Evolutionary conservation across 1,140 invertebrate genomes (phyloP), one percentile per base, ranked within the genome.

Genomic region (Wasmannia auropunctata): DNA sequence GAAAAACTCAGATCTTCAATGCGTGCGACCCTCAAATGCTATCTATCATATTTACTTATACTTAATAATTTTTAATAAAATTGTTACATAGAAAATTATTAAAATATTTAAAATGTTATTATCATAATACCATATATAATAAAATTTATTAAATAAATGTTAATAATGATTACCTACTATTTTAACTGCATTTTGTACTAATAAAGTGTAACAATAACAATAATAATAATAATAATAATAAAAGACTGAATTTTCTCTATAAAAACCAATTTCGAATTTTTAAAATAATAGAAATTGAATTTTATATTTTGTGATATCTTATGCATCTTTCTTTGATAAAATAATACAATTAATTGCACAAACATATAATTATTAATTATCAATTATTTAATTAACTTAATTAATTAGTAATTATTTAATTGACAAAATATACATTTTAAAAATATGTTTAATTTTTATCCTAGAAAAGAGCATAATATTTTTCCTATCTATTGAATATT

Each of bases 1-100:
- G 28, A 74, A 60, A 81, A 46, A 60, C 4, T 2, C 16, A 67
- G 14, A 76, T 16, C 60, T 79, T 40, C 74, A 1, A 65, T 79
- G 25, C 8, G 3, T 40, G 16, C 22, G 6, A 22, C 5, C 34
- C 46, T 84, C 31, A 49, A 5, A 77, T 31, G 43, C 69, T 63
- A 11, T 8, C 19, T 37, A 22, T 62, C 72, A 49, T 40, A 51
- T 84, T 34, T 54, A 28, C 14, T 11, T 75, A 34, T 37, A n/a
- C 2, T 62, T 31, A 10, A 25, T 56, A 54, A 69, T n/a, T 40
- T 54, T 54, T 80, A 34, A 46, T 63, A 22, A 77, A 43, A 77
- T 7, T 40, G 1, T 40, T n/a, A n/a, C n/a, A 62, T 40, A 22
- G 4, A 37, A 28, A 60, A 62, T 76, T 62, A 43, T n/a, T 46